These are phyloP conservation scores for Ceratina australensis DNA, from an alignment of 1,140 invertebrate genomes.

Conservation along the genomic window DNA sequence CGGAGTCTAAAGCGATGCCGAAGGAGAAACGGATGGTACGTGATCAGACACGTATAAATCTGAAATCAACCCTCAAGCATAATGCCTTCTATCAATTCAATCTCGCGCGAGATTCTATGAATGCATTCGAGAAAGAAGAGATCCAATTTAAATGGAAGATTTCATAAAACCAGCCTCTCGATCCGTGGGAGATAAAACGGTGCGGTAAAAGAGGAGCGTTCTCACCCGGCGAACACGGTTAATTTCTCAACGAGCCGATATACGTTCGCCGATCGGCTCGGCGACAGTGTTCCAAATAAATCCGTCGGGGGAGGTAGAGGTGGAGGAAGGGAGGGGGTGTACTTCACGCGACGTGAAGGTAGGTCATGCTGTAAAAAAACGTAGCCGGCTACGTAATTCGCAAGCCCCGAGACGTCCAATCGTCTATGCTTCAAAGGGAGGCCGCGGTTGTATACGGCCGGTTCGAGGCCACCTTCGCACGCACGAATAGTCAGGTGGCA, in stretches of 20 bases:
- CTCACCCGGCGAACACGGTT: not conserved
- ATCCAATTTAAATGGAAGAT: not conserved
- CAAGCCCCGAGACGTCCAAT: conserved; percentile 56
- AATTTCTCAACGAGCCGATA: conserved; percentile 1
- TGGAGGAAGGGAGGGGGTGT: too few species aligned
- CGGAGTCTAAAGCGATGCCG: not conserved
- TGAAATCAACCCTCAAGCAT: too few species aligned
- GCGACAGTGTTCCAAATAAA: conserved; percentile 26
- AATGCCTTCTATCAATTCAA: too few species aligned
- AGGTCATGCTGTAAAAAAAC: conserved; percentile 61
- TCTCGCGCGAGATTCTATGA: not conserved
- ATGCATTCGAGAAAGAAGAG: not conserved
- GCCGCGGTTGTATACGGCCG: conserved; percentile 36
- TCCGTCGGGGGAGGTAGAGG: not conserved
- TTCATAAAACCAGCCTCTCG: conserved; percentile 1
- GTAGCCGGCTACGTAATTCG: conserved; percentile 52
- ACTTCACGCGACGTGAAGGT: conserved; percentile 44
- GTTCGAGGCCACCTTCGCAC: conserved; percentile 66
- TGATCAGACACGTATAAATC: not conserved
- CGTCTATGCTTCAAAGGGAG: conserved; percentile 67
- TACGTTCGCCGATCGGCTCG: not conserved
- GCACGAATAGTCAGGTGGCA: conserved; percentile 68
- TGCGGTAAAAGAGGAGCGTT: not conserved
- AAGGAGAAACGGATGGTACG: not conserved
- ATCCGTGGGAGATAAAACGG: not conserved